Evolutionary conservation across 2,113 vertebrate genomes (phyloP), one percentile per base, ranked within the genome.

Genomic region (Oplegnathus fasciatus): DNA sequence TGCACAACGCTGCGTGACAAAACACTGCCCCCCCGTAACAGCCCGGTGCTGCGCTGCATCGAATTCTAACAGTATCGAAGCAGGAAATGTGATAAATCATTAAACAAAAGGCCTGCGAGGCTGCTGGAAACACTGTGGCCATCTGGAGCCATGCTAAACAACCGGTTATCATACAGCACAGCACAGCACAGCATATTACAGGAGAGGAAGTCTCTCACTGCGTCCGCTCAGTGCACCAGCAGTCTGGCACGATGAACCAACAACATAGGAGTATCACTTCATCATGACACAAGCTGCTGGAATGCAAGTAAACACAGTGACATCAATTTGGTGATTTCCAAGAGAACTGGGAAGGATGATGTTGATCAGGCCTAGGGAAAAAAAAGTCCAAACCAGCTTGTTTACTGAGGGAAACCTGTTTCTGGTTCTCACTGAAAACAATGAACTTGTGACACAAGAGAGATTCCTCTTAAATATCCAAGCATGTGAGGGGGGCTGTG

Each of bases 31-130:
- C 24, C 37, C 30, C 42, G 6, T 54, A 87, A 71, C 80, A 81
- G 46, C 64, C 34, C 0, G 18, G 42, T 46, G 46, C 69, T 74
- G 42, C 37, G 60, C 61, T 85, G 34, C 83, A 84, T 71, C 37
- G 10, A 64, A 81, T 84, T 85, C 46, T 83, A 48, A 83, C 88
- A 18, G 55, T 84, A 89, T 87, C 75, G n/a, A 86, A 89, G 72
- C 83, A 90, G 87, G 82, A 93, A 84, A 88, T 55, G 46, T 87
- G 92, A 91, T 90, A 91, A 90, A 89, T 89, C 65, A 75, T 91
- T 87, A 68, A 89, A 88, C 81, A 85, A 88, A 88, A 91, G n/a
- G 66, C 78, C 75, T 64, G 60, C 5, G 10, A 79, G 71, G 75
- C 46, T 82, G 66, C 50, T 72, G 72, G 87, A 83, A 88, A 83